Base-by-base conservation (phyloP, 1,140 invertebrate species). In the Cyclina sinensis region DNA sequence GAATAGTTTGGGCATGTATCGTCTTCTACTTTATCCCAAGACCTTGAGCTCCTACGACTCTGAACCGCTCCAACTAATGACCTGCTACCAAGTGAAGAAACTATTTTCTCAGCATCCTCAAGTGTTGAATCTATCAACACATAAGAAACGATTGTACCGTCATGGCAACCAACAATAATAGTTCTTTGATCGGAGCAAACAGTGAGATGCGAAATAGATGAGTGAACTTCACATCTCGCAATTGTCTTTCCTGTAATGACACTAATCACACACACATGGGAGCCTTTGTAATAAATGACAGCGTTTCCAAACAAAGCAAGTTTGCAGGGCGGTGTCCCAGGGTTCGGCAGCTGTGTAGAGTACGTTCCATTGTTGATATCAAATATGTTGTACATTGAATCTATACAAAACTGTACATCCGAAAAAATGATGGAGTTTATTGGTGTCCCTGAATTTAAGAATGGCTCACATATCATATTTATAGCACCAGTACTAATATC, bases 81-180 rank as follows among this genome's bases (percentile, higher is more conserved):
- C 65, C 94, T 68, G 62, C 93, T 95, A 12, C 84, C 81, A 24
- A 95, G 16, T 1, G 27, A 54, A 18, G 43, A 48, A 16, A 95
- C 39, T 5, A 94, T 73, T 0, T 76, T 37, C 30, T 86, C 35
- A 0, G 86, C 65, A 59, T 93, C 85, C 37, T 94, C 93, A 1
- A 43, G 18, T 32, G 68, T 37, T 7, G 90, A 90, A 86, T 95
- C 94, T 16, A 95, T 90, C 27, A 95, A 68, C 12, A 94, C 90
- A 90, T 95, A 94, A 1, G 94, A 94, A 2, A 93, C 81, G 7
- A 95, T 83, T 0, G 92, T 88, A 1, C 95, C 95, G 82, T 95
- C 94, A 14, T 73, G 70, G 57, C 94, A 95, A 16, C 95, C 95
- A 18, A 94, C 91, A 9, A 95, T 81, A n/a, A 95, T 68, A 0